Percentiles rank a stretch among this genome's conserved stretches.
Evolutionary conservation across 1,140 invertebrate genomes (phyloP).

Genomic region (Apis laboriosa): DNA sequence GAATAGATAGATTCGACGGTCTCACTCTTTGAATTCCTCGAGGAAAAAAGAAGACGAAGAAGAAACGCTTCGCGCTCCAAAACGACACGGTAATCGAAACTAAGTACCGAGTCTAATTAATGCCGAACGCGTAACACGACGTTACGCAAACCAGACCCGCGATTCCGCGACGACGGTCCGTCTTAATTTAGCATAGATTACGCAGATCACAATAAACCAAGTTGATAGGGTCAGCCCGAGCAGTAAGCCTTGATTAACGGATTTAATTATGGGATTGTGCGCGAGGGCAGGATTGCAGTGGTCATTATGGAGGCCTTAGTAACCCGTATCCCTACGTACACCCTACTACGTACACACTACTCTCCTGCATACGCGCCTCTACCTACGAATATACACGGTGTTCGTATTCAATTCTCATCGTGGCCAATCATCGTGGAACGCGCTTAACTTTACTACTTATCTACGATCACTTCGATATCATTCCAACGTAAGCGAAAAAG

Average conservation of each 20-base stretch:
- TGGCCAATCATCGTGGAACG: too few species aligned
- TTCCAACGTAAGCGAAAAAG: not conserved
- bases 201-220: conserved; percentile 80
- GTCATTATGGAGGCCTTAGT: conserved; percentile 71
- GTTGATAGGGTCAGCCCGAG: conserved; percentile 78
- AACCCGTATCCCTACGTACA: conserved; percentile 67
- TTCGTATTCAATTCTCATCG: conserved; percentile 19
- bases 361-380: conserved; percentile 25
- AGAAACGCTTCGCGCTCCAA: not conserved
- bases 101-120: conserved; percentile 54
- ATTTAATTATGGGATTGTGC: conserved; percentile 77
- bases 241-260: conserved; percentile 77
- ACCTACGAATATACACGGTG: conserved; percentile 44
- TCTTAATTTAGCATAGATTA: conserved; percentile 80
- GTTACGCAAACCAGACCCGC: conserved; percentile 60
- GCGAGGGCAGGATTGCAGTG: conserved; percentile 67
- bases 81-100: conserved; percentile 36
- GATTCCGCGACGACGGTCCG: conserved; percentile 67
- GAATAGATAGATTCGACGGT: too few species aligned
- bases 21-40: not conserved
- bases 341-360: conserved; percentile 29
- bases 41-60: not conserved
- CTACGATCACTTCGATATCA: too few species aligned
- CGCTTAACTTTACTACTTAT: too few species aligned
- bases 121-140: conserved; percentile 24